Evolutionary conservation across 2,797 vertebrate genomes (phyloP), one percentile per base, ranked within the genome.

Genomic region (Gephyroberyx darwinii): DNA sequence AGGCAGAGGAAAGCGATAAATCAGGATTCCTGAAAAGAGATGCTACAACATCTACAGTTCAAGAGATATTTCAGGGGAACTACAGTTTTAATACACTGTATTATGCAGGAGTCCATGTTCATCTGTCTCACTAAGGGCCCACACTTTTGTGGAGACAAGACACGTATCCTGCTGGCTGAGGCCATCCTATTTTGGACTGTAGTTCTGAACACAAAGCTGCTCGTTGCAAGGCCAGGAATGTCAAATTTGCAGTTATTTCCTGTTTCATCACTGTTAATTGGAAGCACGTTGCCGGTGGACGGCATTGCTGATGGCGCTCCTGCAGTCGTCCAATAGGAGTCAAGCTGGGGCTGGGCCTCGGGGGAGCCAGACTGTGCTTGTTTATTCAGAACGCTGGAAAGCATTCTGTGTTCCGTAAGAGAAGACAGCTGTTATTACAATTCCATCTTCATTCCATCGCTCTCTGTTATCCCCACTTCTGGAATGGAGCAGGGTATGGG

Each of bases 241-340:
- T 90, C 85, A 90, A 87, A 89, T 89, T 85, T 82, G 81, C 84
- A 85, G 88, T 87, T 91, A 89, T 93, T 94, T 94, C 92, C 94
- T 92, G 91, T 94, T 94, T 94, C 90, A 92, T 94, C 90, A 92
- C 82, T 80, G 88, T 77, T 94, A 93, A 95, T 93, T 94, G 84
- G 84, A 95, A 93, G 91, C 92, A 94, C 3, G 91, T 92, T 93
- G 88, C 63, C 30, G 69, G 74, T 59, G 57, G 81, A 86, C 69
- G 77, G 79, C 81, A 39, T 72, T 62, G 82, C 81, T 83, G 82
- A 91, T 83, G 85, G 89, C 62, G 58, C 86, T 88, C 75, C 84
- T 65, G 79, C 88, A 77, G 82, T 73, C 75, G 68, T 89, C 88
- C 90, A 89, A 84, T 90, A 82, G 83, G 71, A 90, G 83, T 58